Evolutionary conservation across 2,888 invertebrate genomes (phyloP).

Genomic region (Pollenia griseotomentosa): DNA sequence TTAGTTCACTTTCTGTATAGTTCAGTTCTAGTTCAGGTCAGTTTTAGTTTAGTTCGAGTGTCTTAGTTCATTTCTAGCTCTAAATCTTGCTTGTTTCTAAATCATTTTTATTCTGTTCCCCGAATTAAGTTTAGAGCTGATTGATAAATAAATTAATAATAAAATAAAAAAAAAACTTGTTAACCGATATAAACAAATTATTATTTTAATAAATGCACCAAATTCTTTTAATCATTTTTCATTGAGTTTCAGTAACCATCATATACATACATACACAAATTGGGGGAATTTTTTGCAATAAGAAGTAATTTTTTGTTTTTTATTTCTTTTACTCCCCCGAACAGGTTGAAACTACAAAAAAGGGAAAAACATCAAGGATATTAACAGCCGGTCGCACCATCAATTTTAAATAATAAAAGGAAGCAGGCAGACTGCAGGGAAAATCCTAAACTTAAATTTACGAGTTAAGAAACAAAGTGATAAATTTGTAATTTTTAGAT

Average conservation of each 20-base stretch:
- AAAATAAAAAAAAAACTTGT: no score
- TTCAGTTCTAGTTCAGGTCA: no score
- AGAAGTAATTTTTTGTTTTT: slow-evolving; percentile 62
- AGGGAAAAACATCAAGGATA: background rate
- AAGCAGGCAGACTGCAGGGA: background rate
- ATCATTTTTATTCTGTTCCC: no score
- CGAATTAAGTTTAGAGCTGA: no score
- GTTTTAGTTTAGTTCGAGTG: no score
- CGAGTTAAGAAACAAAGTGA: slow-evolving; percentile 27
- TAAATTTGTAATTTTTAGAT: slow-evolving; percentile 46
- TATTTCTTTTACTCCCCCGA: slow-evolving; percentile 54
- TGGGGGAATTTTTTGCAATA: slow-evolving; percentile 39
- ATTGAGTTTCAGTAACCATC: slow-evolving; percentile 55
- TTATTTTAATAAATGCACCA: background rate
- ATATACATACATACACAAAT: background rate
- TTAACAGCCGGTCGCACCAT: background rate
- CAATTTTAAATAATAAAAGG: background rate
- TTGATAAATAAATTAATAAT: no score
- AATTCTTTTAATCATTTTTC: slow-evolving; percentile 23
- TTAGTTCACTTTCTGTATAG: no score
- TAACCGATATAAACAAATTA: no score
- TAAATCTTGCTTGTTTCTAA: no score
- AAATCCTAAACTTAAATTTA: background rate
- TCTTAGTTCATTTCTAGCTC: no score
- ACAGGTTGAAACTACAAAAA: slow-evolving; percentile 8